phyloP scores from a whole-genome alignment of 2,888 invertebrate species.

The Cylindroiulus punctatus region DNA sequence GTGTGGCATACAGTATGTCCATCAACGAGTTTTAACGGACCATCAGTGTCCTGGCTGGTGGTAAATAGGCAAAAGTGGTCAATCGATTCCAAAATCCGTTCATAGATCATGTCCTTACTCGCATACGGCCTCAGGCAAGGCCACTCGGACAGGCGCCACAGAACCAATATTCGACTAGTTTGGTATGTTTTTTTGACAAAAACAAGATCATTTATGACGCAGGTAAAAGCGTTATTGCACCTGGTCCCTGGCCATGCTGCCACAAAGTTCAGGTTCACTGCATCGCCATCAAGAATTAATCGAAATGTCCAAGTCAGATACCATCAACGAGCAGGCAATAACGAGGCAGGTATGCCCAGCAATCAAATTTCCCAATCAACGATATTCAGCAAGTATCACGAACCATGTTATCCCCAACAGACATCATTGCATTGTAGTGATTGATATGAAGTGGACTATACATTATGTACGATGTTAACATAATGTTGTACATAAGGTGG shows the following conservation, averaged over 20 bases:
- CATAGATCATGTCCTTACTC: not conserved
- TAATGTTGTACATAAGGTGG: no score
- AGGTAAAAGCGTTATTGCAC: not conserved
- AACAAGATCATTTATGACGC: conserved; percentile 20
- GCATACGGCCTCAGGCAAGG: not conserved
- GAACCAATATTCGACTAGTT: not conserved
- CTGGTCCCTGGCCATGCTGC: not conserved
- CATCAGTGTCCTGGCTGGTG: not conserved
- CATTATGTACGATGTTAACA: no score
- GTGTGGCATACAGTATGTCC: not conserved
- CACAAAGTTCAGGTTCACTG: no score
- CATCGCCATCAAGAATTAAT: no score
- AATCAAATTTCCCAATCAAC: no score
- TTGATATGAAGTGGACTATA: no score
- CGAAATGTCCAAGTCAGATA: no score
- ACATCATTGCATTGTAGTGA: no score
- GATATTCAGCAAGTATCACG: no score
- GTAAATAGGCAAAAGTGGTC: not conserved
- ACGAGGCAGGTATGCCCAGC: no score
- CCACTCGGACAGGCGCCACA: not conserved
- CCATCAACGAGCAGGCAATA: no score
- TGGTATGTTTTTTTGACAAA: not conserved
- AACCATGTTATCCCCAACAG: no score
- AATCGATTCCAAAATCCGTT: not conserved
- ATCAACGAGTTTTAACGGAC: not conserved